Percentiles rank a stretch among this genome's conserved stretches.
Evolutionary conservation across 2,797 vertebrate species (phyloP).

Genomic region (Semaprochilodus insignis): DNA sequence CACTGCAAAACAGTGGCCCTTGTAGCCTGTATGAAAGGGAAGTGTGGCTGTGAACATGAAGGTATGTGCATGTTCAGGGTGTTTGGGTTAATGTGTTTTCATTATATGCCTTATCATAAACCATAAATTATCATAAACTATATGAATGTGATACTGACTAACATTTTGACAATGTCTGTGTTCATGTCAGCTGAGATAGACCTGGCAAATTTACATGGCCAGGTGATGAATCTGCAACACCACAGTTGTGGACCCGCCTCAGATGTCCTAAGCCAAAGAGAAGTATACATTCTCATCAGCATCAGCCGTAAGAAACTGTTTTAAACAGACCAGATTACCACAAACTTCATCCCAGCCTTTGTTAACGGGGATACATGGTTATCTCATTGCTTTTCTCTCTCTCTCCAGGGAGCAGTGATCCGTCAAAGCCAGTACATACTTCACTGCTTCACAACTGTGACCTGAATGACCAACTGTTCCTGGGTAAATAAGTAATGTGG

Average conservation of each 20-base stretch:
- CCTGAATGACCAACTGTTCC: conserved; percentile 7
- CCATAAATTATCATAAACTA: background rate
- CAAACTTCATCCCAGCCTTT: background rate
- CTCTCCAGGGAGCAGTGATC: conserved; percentile 7
- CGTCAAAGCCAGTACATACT: background rate
- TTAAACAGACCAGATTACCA: background rate
- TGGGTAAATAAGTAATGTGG: conserved; percentile 1
- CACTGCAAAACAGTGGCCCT: conserved; percentile 28
- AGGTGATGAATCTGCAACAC: conserved; percentile 22
- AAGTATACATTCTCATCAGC: conserved; percentile 37
- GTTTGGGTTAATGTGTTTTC: background rate
- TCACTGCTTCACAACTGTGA: conserved; percentile 32
- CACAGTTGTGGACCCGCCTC: conserved; percentile 18
- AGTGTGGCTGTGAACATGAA: conserved; percentile 27
- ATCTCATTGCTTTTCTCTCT: background rate
- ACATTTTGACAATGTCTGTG: background rate
- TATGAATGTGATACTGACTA: background rate
- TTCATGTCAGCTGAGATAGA: conserved; percentile 16
- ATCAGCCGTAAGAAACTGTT: conserved; percentile 14
- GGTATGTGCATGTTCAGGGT: conserved; percentile 1
- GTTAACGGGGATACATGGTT: conserved; percentile 18
- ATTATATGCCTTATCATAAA: background rate
- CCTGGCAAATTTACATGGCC: conserved; percentile 35
- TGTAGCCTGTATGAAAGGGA: conserved; percentile 33
- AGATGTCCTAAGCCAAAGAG: conserved; percentile 15